phyloP scores from a whole-genome alignment of 2,888 invertebrate species.

The Suillia variegata region DNA sequence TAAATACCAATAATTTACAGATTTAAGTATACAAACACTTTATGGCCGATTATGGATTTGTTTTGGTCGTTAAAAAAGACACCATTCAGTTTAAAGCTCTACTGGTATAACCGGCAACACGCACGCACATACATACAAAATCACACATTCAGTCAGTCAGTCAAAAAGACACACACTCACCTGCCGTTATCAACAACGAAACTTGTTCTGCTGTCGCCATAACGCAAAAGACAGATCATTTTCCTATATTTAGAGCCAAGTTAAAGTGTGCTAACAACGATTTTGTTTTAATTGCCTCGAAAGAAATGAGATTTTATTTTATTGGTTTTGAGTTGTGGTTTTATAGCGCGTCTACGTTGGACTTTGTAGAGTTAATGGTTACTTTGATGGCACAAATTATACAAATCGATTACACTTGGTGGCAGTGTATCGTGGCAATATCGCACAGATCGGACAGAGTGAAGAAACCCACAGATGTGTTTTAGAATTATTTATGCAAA shows the following conservation, averaged over 20 bases:
- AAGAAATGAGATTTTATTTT: too few species aligned
- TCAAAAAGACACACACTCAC: too few species aligned
- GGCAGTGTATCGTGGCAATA: not conserved
- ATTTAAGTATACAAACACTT: conserved; percentile 2
- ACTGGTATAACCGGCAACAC: not conserved
- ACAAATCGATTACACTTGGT: not conserved
- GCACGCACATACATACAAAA: not conserved
- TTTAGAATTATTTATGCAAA: conserved; percentile 1
- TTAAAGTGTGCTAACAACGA: not conserved
- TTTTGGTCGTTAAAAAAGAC: conserved; percentile 4
- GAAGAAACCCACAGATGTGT: not conserved
- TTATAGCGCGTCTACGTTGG: not conserved
- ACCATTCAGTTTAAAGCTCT: not conserved
- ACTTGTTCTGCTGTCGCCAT: not conserved
- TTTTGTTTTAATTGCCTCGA: not conserved
- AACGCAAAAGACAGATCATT: not conserved
- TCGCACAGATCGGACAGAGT: too few species aligned
- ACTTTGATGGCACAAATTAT: not conserved
- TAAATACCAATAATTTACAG: not conserved
- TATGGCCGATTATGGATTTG: conserved; percentile 6
- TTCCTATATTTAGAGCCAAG: not conserved
- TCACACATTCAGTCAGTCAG: too few species aligned
- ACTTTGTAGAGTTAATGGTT: not conserved
- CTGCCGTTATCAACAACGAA: not conserved
- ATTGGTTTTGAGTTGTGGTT: not conserved